phyloP scores from a whole-genome alignment of 1,140 invertebrate genomes.

The Caenorhabditis latens region DNA sequence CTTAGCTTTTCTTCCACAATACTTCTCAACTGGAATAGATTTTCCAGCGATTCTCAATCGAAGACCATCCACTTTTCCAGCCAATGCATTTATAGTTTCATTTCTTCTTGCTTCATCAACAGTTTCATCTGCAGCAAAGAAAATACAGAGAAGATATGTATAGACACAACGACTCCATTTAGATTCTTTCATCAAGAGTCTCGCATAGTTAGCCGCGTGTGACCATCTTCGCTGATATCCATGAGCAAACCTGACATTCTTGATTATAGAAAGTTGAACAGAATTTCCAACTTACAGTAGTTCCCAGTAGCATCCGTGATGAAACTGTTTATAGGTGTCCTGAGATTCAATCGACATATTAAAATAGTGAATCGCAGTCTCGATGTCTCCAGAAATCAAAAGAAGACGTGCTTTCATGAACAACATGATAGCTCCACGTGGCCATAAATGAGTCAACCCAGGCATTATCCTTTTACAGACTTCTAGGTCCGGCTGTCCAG shows the following conservation, averaged over 20 bases:
- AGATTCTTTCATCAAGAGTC: slow-evolving; percentile 84
- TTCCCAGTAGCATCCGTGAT: slow-evolving; percentile 95
- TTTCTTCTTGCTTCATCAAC: slow-evolving; percentile 60
- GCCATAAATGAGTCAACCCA: slow-evolving; percentile 57
- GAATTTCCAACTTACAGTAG: slow-evolving; percentile 83
- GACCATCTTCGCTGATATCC: slow-evolving; percentile 82
- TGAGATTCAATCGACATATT: slow-evolving; percentile 88
- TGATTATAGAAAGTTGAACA: background rate
- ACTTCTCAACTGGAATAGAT: slow-evolving; percentile 96
- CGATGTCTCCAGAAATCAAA: slow-evolving; percentile 86
- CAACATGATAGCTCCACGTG: slow-evolving; percentile 87
- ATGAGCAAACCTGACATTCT: slow-evolving; percentile 70
- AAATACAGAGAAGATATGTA: slow-evolving; percentile 84
- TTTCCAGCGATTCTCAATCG: slow-evolving; percentile 94
- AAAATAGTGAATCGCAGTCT: slow-evolving; percentile 85
- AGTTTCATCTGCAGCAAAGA: slow-evolving; percentile 73
- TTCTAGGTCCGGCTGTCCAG: slow-evolving; percentile 70
- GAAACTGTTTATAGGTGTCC: slow-evolving; percentile 90
- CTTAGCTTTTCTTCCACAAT: slow-evolving; percentile 87
- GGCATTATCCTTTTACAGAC: slow-evolving; percentile 71
- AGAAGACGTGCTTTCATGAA: slow-evolving; percentile 90
- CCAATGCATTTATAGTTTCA: slow-evolving; percentile 70
- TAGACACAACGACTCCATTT: slow-evolving; percentile 93
- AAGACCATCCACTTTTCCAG: slow-evolving; percentile 78
- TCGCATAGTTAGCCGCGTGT: slow-evolving; percentile 84